Conservation (phyloP, 2,113 vertebrate genomes). For the Oryzias curvinotus region DNA sequence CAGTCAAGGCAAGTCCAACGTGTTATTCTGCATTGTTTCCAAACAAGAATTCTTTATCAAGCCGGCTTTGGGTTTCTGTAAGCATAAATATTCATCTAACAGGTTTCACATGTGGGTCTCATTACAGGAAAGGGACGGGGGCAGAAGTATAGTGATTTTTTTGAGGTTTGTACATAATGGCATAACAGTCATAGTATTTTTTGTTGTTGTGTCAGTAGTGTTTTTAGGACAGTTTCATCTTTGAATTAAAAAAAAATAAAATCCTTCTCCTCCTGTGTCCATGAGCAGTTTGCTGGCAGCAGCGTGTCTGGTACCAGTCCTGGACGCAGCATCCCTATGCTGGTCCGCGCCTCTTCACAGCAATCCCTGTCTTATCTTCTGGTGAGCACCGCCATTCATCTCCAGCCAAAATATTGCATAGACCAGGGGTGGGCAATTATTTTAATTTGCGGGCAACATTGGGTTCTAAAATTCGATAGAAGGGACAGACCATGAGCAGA, state of each 20-base stretch:
- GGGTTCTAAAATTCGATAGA: too few relatives aligned
- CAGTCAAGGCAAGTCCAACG: constrained; percentile 79
- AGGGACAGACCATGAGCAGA: too few relatives aligned
- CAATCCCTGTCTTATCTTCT: constrained; percentile 92
- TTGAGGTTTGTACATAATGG: constrained; percentile 80
- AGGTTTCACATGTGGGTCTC: neutral
- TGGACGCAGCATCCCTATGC: constrained; percentile 86
- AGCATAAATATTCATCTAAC: neutral
- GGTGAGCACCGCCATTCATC: constrained; percentile 73
- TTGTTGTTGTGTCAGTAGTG: neutral
- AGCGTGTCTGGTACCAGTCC: constrained; percentile 92
- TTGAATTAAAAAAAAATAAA: constrained; percentile 30
- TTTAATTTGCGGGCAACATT: too few relatives aligned
- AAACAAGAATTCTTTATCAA: neutral
- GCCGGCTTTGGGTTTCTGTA: neutral
- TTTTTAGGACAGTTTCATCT: neutral
- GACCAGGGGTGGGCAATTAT: too few relatives aligned
- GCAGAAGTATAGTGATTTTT: constrained; percentile 95
- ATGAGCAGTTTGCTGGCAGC: constrained; percentile 88
- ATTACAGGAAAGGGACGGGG: constrained; percentile 87
- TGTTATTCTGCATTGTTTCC: neutral
- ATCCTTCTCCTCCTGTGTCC: constrained; percentile 24
- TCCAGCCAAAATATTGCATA: too few relatives aligned
- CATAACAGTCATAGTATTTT: neutral
- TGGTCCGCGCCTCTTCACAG: constrained; percentile 90